These are phyloP conservation scores for Melanogrammus aeglefinus DNA, from an alignment of 2,797 vertebrate genomes.

Conservation along the genomic window DNA sequence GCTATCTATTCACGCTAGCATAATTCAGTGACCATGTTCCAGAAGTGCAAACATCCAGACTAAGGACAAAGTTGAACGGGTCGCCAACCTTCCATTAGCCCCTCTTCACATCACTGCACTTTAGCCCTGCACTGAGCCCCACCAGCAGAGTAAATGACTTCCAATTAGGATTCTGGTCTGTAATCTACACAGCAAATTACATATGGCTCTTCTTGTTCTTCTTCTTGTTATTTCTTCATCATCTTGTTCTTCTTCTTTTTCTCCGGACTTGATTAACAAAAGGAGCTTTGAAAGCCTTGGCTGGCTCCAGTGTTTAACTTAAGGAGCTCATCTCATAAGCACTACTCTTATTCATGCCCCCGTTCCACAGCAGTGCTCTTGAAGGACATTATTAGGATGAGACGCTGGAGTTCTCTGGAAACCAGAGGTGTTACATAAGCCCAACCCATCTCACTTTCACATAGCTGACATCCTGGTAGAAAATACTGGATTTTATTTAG, in stretches of 20 bases:
- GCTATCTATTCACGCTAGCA: background rate
- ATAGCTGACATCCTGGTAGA: background rate
- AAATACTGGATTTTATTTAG: background rate
- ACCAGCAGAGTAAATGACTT: background rate
- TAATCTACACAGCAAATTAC: background rate
- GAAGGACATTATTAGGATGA: background rate
- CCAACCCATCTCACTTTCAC: background rate
- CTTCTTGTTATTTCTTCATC: too few species aligned
- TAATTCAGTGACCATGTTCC: background rate
- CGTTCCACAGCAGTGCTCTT: background rate
- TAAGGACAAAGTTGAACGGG: background rate
- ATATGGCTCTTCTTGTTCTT: background rate
- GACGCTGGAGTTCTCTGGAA: background rate
- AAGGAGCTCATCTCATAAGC: background rate
- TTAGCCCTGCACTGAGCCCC: background rate
- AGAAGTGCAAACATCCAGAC: background rate
- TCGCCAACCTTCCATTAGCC: background rate
- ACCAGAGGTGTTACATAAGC: background rate
- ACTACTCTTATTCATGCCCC: background rate
- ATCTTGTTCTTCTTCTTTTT: background rate
- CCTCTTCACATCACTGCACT: background rate
- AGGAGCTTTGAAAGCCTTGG: conserved; percentile 26
- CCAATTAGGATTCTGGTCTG: background rate
- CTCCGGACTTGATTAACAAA: conserved; percentile 17
- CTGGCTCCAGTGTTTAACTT: background rate